Conservation (phyloP, 2,113 vertebrate species). For the Lophotis ruficrista region DNA sequence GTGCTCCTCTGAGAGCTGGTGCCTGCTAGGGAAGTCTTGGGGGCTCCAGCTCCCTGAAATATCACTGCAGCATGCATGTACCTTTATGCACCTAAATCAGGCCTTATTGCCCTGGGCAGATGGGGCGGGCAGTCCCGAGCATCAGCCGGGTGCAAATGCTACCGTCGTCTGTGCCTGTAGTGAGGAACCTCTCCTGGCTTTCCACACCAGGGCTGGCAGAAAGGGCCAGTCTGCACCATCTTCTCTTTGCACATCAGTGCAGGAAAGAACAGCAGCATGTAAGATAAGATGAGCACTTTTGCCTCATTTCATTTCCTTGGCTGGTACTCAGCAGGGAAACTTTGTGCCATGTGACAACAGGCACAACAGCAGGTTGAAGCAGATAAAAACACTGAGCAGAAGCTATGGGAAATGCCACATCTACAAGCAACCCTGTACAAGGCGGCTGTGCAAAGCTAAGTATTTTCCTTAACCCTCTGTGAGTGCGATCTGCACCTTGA, state of each 20-base stretch:
- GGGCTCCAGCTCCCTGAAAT: background rate
- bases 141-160: background rate
- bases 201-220: background rate
- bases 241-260: background rate
- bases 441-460: background rate
- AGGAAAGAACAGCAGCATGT: background rate
- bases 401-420: background rate
- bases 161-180: fast-evolving
- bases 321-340: background rate
- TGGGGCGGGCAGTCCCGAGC: fast-evolving
- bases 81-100: background rate
- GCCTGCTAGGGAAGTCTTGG: background rate
- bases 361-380: background rate
- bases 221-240: background rate
- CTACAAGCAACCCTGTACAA: background rate
- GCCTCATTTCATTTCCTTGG: background rate
- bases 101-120: background rate
- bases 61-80: background rate
- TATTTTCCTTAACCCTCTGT: background rate
- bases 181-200: background rate
- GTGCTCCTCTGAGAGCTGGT: background rate
- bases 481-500: background rate
- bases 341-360: background rate
- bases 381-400: background rate
- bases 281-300: background rate